Evolutionary conservation across 2,888 invertebrate genomes (phyloP).

Genomic region (Tipula vernalis): DNA sequence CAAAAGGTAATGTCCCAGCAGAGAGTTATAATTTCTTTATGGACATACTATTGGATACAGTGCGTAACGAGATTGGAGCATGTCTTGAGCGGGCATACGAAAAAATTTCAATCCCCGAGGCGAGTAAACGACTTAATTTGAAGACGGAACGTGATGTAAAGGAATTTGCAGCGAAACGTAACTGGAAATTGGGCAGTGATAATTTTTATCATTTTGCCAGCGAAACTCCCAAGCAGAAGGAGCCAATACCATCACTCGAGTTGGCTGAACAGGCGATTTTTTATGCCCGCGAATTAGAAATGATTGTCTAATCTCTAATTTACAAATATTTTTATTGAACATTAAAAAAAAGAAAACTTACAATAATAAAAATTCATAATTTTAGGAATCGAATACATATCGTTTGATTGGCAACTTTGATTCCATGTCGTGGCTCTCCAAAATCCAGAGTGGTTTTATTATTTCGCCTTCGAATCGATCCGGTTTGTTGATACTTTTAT

Average conservation of each 20-base stretch:
- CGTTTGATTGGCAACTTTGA: conserved; percentile 21
- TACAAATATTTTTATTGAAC: neutral
- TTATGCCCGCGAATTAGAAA: conserved; percentile 95
- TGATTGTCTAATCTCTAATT: conserved; percentile 72
- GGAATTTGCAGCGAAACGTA: conserved; percentile 66
- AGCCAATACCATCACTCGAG: conserved; percentile 77
- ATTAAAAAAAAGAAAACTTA: neutral
- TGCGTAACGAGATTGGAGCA: conserved; percentile 89
- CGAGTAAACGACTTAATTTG: conserved; percentile 79
- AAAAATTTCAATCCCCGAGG: conserved; percentile 74
- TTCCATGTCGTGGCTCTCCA: conserved; percentile 22
- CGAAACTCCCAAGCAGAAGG: conserved; percentile 60
- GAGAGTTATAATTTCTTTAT: conserved; percentile 94
- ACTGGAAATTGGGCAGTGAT: conserved; percentile 68
- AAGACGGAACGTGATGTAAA: conserved; percentile 62
- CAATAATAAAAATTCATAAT: neutral
- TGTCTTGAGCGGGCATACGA: conserved; percentile 96
- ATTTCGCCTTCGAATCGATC: conserved; percentile 19
- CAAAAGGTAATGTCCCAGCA: conserved; percentile 91
- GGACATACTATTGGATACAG: conserved; percentile 89
- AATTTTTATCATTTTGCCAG: conserved; percentile 72
- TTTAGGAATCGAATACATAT: conserved; percentile 15
- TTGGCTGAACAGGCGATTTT: conserved; percentile 89
- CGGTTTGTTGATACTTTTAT: conserved; percentile 18
- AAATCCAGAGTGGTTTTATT: conserved; percentile 22